phyloP scores from a whole-genome alignment of 2,888 invertebrate species.

The Germaria angustata region DNA sequence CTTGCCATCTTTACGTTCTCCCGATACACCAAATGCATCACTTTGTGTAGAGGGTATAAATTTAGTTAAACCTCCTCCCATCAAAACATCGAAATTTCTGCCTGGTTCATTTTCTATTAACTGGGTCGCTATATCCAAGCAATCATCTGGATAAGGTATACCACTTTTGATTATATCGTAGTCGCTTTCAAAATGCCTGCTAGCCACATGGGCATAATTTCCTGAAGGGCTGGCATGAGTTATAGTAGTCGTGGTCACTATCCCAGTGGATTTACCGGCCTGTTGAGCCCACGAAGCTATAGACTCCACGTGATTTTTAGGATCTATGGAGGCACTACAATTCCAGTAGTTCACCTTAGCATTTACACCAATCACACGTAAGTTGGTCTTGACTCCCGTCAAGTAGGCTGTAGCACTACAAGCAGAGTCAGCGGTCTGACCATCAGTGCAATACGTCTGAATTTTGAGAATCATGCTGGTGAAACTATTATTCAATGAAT shows the following conservation, averaged over 20 bases:
- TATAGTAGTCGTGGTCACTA: conserved; percentile 89
- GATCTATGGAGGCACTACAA: conserved; percentile 83
- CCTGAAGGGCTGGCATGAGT: conserved; percentile 90
- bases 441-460: conserved; percentile 83
- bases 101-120: conserved; percentile 86
- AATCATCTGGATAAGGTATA: conserved; percentile 73
- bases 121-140: conserved; percentile 88
- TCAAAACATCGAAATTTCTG: conserved; percentile 85
- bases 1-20: conserved; percentile 83
- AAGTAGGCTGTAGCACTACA: conserved; percentile 80
- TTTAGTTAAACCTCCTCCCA: conserved; percentile 87
- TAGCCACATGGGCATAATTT: conserved; percentile 83
- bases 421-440: conserved; percentile 87
- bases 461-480: conserved; percentile 18
- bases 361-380: conserved; percentile 85
- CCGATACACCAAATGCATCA: conserved; percentile 80
- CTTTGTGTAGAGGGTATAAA: conserved; percentile 82
- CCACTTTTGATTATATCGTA: conserved; percentile 79
- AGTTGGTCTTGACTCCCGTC: conserved; percentile 87
- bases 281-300: conserved; percentile 85
- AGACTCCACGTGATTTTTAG: conserved; percentile 83
- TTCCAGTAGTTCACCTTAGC: conserved; percentile 84
- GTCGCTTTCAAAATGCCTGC: conserved; percentile 87
- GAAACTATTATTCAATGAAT: background rate
- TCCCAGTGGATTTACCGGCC: conserved; percentile 83